Conservation (phyloP, 2,797 vertebrate genomes). For the Myioborus miniatus region DNA sequence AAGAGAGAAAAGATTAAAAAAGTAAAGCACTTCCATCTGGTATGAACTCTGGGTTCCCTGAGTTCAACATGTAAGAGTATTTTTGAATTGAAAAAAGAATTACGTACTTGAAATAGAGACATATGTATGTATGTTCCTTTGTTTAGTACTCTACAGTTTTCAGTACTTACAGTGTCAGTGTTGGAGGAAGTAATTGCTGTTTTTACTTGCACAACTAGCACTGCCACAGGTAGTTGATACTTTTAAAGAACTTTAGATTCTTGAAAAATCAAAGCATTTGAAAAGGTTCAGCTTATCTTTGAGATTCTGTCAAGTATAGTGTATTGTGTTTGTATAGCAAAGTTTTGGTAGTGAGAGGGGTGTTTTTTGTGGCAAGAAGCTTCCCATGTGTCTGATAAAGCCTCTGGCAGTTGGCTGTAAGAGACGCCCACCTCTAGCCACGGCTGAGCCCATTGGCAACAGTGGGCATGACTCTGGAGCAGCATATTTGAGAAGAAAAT, state of each 20-base stretch:
- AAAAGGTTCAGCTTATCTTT: background rate
- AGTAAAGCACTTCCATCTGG: background rate
- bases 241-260: background rate
- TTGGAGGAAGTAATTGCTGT: background rate
- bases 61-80: background rate
- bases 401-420: background rate
- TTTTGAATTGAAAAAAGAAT: background rate
- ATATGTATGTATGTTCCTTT: background rate
- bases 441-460: rapidly evolving
- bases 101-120: background rate
- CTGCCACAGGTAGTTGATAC: background rate
- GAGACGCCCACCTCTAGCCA: rapidly evolving
- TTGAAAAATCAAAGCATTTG: background rate
- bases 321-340: background rate
- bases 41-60: background rate
- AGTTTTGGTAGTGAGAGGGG: background rate
- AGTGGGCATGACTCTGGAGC: background rate
- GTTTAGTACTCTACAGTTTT: background rate
- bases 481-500: background rate
- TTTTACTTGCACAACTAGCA: background rate
- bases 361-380: background rate
- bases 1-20: background rate
- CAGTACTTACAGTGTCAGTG: background rate
- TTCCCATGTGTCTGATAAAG: background rate
- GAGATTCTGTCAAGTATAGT: background rate